These are phyloP conservation scores for Drosophila ustulata DNA, from an alignment of 2,888 invertebrate species.

Conservation along the genomic window DNA sequence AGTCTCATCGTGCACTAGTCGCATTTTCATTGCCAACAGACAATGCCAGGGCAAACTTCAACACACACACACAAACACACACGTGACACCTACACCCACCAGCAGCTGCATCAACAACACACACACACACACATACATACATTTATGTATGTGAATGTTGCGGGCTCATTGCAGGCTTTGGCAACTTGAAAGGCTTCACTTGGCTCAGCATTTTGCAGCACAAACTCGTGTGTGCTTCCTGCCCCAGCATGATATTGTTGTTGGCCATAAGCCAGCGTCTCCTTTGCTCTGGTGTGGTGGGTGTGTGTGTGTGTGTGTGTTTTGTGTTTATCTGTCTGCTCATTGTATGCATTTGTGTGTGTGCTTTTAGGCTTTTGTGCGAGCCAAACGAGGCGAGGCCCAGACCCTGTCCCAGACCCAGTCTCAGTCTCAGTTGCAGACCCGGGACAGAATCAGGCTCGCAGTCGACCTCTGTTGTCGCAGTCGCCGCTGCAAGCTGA, in stretches of 20 bases:
- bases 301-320: constrained; percentile 41
- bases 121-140: constrained; percentile 17
- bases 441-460: constrained; percentile 36
- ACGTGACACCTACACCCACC: constrained; percentile 41
- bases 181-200: constrained; percentile 80
- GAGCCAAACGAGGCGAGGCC: constrained; percentile 74
- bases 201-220: constrained; percentile 64
- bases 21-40: constrained; percentile 82
- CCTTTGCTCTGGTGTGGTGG: constrained; percentile 25
- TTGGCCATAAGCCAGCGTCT: constrained; percentile 47
- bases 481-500: constrained; percentile 59
- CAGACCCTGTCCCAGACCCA: constrained; percentile 25
- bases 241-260: constrained; percentile 18
- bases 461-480: constrained; percentile 35
- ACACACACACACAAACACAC: constrained; percentile 30
- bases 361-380: constrained; percentile 79
- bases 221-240: constrained; percentile 29
- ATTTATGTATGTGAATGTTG: constrained; percentile 25
- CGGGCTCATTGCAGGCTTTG: constrained; percentile 68
- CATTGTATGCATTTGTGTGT: constrained; percentile 41
- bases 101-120: constrained; percentile 46
- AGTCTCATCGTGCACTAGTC: constrained; percentile 18
- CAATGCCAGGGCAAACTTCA: constrained; percentile 75
- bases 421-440: not conserved
- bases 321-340: constrained; percentile 62